phyloP scores from a whole-genome alignment of 2,797 vertebrate species.

The Fistularia commersonii region DNA sequence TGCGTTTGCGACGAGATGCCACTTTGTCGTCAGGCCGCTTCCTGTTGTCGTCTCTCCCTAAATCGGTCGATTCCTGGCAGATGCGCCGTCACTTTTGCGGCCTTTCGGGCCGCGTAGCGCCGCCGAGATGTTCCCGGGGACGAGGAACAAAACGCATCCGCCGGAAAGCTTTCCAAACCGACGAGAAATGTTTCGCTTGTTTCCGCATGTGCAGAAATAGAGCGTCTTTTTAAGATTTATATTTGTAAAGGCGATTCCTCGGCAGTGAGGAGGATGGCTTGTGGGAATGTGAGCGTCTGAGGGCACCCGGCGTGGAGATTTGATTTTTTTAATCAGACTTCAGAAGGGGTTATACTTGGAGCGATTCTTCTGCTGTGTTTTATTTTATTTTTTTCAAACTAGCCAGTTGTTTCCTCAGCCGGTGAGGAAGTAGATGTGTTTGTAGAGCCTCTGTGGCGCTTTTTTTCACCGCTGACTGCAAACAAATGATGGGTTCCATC shows the following conservation, averaged over 20 bases:
- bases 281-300: constrained; percentile 20
- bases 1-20: constrained; percentile 39
- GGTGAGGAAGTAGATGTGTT: constrained; percentile 33
- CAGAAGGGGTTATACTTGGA: constrained; percentile 32
- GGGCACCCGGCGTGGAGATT: constrained; percentile 14
- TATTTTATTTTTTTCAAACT: constrained; percentile 46
- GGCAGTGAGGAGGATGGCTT: constrained; percentile 24
- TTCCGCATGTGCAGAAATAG: no score
- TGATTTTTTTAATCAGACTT: constrained; percentile 45
- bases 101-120: constrained; percentile 68
- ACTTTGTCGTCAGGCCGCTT: constrained; percentile 60
- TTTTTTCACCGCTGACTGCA: no score
- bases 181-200: no score
- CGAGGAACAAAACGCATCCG: constrained; percentile 34
- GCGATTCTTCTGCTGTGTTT: constrained; percentile 30
- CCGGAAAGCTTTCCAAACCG: no score
- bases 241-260: no score
- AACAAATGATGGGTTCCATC: no score
- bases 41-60: constrained; percentile 68
- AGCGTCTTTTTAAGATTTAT: no score
- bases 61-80: constrained; percentile 71
- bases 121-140: constrained; percentile 69
- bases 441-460: constrained; percentile 6
- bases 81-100: constrained; percentile 69
- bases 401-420: constrained; percentile 36